Conservation (phyloP, 1,140 invertebrate species). For the Papilio dardanus region DNA sequence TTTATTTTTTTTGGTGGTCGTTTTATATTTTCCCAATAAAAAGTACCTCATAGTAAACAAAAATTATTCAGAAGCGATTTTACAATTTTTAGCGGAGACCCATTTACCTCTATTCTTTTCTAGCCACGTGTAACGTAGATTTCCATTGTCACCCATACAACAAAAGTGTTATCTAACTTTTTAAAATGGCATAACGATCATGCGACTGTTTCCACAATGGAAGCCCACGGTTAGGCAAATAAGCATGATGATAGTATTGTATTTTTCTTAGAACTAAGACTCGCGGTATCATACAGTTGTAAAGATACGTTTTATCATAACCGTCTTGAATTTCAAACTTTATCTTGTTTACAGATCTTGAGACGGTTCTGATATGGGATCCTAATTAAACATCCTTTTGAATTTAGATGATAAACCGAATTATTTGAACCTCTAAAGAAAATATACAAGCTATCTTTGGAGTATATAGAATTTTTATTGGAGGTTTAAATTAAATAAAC, state of each 20-base stretch:
- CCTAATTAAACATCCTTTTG: conserved; percentile 9
- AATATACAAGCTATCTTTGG: neutral
- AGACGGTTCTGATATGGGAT: neutral
- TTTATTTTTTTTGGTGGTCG: too few species aligned
- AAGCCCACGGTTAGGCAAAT: neutral
- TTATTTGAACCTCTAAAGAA: neutral
- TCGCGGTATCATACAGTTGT: neutral
- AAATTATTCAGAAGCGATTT: neutral
- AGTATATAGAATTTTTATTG: neutral
- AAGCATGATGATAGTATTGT: neutral
- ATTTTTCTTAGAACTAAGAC: too few species aligned
- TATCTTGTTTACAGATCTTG: conserved; percentile 25
- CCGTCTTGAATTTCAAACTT: neutral
- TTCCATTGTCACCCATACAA: too few species aligned
- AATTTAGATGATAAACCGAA: neutral
- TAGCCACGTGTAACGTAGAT: too few species aligned
- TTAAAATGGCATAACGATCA: too few species aligned
- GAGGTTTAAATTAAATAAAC: neutral
- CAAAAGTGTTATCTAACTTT: too few species aligned
- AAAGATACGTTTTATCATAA: neutral
- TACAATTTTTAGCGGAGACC: too few species aligned
- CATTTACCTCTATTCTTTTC: too few species aligned
- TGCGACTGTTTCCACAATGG: too few species aligned
- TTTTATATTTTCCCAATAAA: too few species aligned
- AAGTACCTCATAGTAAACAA: neutral